phyloP scores from a whole-genome alignment of 64 coral and sea anemone genomes.

The Platygyra sinensis region DNA sequence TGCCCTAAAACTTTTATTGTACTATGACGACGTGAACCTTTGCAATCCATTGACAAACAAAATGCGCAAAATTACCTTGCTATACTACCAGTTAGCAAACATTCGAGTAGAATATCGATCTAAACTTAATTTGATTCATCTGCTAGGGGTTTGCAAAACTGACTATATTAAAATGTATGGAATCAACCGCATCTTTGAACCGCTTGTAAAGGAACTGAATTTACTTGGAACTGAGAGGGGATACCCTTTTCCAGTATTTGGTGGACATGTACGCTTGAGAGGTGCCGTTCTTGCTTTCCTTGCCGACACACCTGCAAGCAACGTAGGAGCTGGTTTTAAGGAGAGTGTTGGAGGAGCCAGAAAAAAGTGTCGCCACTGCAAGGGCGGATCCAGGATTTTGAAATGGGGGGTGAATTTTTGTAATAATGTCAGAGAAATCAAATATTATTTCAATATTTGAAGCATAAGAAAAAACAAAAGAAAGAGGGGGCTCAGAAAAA shows the following conservation, averaged over 20 bases:
- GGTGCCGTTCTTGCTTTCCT: constrained; percentile 21
- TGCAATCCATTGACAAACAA: constrained; percentile 44
- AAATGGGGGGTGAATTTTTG: too few relatives aligned
- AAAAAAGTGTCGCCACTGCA: constrained; percentile 42
- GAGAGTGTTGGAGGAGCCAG: constrained; percentile 25
- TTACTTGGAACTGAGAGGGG: constrained; percentile 16
- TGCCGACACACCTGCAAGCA: constrained; percentile 33
- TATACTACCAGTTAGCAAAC: constrained; percentile 46
- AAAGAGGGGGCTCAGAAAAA: too few relatives aligned
- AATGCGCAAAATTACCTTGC: constrained; percentile 25
- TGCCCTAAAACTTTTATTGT: constrained; percentile 19
- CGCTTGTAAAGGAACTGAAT: constrained; percentile 36
- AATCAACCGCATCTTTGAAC: constrained; percentile 32
- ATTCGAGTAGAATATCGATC: constrained; percentile 33
- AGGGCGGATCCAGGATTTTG: too few relatives aligned
- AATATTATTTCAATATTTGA: too few relatives aligned
- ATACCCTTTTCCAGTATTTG: constrained; percentile 29
- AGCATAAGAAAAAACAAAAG: too few relatives aligned
- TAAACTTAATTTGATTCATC: constrained; percentile 30
- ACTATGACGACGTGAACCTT: constrained; percentile 35
- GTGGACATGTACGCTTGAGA: not conserved
- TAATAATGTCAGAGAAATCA: too few relatives aligned
- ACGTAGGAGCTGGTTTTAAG: constrained; percentile 24
- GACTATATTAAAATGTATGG: constrained; percentile 17
- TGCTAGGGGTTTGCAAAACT: constrained; percentile 26